Percentiles rank a stretch among this genome's conserved stretches.
Evolutionary conservation across 2,797 vertebrate species (phyloP).

Genomic region (Arctocebus calabarensis): DNA sequence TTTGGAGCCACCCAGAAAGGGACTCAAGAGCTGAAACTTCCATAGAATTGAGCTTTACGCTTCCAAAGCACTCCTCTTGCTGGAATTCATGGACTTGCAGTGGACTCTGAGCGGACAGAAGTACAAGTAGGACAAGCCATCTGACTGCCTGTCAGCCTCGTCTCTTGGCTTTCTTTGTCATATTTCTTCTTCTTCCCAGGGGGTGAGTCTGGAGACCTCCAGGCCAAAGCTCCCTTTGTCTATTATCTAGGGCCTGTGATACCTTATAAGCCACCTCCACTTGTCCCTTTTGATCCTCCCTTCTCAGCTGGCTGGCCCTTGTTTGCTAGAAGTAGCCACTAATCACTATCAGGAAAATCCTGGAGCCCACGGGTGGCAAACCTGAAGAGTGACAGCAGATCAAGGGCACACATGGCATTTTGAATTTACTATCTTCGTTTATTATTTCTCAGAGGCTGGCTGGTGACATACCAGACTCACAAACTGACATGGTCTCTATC

Average conservation of each 20-base stretch:
- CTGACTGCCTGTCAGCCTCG: neutral
- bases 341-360: conserved; percentile 43
- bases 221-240: neutral
- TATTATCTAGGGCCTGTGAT: neutral
- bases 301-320: neutral
- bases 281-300: conserved; percentile 54
- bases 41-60: neutral
- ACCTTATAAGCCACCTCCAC: neutral
- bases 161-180: accelerated
- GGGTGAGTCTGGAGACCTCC: neutral
- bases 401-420: conserved; percentile 52
- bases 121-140: neutral
- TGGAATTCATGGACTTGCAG: neutral
- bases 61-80: neutral
- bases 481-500: conserved; percentile 7
- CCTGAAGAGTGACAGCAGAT: conserved; percentile 58
- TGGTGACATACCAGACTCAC: conserved; percentile 64
- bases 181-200: neutral
- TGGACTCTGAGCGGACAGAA: neutral
- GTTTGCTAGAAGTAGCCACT: neutral
- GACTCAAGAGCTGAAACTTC: neutral
- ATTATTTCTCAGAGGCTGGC: conserved; percentile 33
- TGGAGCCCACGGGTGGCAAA: conserved; percentile 31
- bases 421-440: neutral
- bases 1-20: neutral